Percentiles rank a stretch among this genome's conserved stretches.
These are phyloP conservation scores for Drosophila mimica DNA, from an alignment of 2,888 invertebrate species.

Conservation along the genomic window DNA sequence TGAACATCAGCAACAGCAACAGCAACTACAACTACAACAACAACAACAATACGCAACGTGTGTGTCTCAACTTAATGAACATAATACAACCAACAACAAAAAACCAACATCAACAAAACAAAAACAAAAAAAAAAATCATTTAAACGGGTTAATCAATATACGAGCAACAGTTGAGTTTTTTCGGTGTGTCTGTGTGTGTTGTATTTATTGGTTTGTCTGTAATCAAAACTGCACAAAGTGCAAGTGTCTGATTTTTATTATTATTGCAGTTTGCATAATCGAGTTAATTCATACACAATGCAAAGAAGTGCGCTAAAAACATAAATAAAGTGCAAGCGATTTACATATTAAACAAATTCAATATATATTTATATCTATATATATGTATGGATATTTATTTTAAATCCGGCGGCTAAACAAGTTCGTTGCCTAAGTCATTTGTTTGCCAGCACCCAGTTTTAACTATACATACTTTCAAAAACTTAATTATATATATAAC, in stretches of 20 bases:
- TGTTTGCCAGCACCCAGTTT: conserved; percentile 53
- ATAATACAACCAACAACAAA: conserved; percentile 17
- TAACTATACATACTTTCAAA: conserved; percentile 58
- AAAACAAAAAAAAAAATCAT: conserved; percentile 39
- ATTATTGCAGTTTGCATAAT: conserved; percentile 49
- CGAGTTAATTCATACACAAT: conserved; percentile 58
- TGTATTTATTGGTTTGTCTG: conserved; percentile 7
- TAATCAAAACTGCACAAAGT: conserved; percentile 50
- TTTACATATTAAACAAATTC: conserved; percentile 44
- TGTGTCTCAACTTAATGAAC: conserved; percentile 46
- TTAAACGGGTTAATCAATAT: conserved; percentile 76
- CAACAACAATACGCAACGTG: conserved; percentile 46
- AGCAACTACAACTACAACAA: conserved; percentile 18
- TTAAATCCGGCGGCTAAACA: conserved; percentile 53
- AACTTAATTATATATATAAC: conserved; percentile 51
- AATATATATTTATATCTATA: conserved; percentile 8
- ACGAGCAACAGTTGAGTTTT: conserved; percentile 33
- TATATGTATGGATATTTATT: neutral
- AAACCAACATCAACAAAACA: conserved; percentile 22
- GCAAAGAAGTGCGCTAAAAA: conserved; percentile 67
- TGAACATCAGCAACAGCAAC: conserved; percentile 24
- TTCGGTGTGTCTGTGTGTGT: conserved; percentile 4
- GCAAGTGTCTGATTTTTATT: conserved; percentile 56
- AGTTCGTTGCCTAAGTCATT: conserved; percentile 78
- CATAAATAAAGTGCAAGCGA: conserved; percentile 71